Evolutionary conservation across 2,797 vertebrate species (phyloP).

Genomic region (Helarctos malayanus): DNA sequence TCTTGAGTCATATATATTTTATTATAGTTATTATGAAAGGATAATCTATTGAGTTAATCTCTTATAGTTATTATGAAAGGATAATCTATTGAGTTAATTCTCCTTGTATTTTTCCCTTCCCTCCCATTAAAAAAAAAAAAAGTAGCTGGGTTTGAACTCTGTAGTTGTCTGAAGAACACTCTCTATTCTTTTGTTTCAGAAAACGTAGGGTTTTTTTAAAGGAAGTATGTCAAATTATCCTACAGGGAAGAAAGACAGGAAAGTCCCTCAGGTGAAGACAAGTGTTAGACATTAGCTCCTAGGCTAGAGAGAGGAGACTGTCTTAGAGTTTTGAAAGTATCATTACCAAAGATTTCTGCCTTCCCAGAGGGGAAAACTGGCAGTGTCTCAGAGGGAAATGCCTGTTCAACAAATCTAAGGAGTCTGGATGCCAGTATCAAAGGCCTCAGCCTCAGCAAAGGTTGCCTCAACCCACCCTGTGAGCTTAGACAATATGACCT

Average conservation of each 20-base stretch:
- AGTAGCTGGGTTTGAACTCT: not conserved
- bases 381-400: not conserved
- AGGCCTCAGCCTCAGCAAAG: not conserved
- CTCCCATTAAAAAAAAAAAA: not conserved
- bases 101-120: not conserved
- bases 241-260: not conserved
- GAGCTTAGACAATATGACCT: not conserved
- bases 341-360: not conserved
- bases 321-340: not conserved
- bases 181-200: not conserved
- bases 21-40: not conserved
- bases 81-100: not conserved
- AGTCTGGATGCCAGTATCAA: not conserved
- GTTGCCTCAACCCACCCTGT: not conserved
- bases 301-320: not conserved
- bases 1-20: conserved; percentile 56
- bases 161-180: not conserved
- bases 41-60: not conserved
- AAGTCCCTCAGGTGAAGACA: not conserved
- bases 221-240: not conserved
- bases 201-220: not conserved
- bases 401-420: not conserved
- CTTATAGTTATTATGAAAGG: not conserved
- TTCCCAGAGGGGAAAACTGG: not conserved
- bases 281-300: not conserved